These are phyloP conservation scores for Alcedo atthis DNA, from an alignment of 2,797 vertebrate genomes.

Conservation along the genomic window DNA sequence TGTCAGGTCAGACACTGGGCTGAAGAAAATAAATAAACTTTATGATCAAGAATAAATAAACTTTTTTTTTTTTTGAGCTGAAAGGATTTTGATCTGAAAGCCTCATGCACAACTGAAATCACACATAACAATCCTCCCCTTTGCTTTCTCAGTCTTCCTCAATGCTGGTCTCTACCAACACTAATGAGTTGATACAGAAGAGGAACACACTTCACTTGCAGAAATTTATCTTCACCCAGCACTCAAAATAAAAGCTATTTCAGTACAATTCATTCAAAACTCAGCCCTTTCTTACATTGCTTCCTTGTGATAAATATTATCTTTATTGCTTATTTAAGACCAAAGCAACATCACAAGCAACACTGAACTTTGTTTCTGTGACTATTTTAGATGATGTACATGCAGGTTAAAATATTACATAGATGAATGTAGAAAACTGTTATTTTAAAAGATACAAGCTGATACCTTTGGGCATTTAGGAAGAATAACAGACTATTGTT, in stretches of 20 bases:
- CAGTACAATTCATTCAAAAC: neutral
- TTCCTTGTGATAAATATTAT: neutral
- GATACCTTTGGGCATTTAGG: constrained; percentile 16
- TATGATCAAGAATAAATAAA: neutral
- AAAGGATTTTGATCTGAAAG: neutral
- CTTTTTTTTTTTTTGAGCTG: no score
- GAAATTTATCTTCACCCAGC: neutral
- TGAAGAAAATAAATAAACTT: neutral
- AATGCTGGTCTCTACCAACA: neutral
- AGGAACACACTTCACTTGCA: neutral
- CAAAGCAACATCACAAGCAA: neutral
- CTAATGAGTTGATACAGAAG: neutral
- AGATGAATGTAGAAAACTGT: neutral
- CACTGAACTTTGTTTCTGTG: neutral
- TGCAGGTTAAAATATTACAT: neutral
- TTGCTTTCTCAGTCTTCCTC: neutral
- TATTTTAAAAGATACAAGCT: constrained; percentile 32
- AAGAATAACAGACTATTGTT: neutral
- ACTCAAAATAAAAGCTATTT: neutral
- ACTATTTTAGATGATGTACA: neutral
- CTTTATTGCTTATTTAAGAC: neutral
- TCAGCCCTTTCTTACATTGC: neutral
- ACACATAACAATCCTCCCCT: neutral
- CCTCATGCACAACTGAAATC: neutral
- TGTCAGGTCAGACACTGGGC: neutral